phyloP scores from a whole-genome alignment of 2,797 vertebrate species.

The Chloroceryle amazona region DNA sequence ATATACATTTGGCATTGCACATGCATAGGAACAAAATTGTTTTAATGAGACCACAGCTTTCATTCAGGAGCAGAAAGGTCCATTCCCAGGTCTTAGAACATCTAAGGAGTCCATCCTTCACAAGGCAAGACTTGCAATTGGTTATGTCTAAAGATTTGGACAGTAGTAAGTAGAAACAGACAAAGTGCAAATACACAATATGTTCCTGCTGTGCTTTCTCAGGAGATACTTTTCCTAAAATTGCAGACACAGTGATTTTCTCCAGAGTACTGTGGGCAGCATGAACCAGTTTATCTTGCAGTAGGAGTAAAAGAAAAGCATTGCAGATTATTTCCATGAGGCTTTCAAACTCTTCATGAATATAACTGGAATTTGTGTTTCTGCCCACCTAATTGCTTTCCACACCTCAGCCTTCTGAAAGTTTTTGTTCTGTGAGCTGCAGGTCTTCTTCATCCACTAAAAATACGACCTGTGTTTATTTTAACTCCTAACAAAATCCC shows the following conservation, averaged over 20 bases:
- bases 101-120: neutral
- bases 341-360: neutral
- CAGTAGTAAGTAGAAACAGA: neutral
- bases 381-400: neutral
- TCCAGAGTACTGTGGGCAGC: neutral
- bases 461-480: neutral
- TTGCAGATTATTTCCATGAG: neutral
- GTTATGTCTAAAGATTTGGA: neutral
- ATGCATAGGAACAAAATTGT: neutral
- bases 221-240: neutral
- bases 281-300: conserved; percentile 2
- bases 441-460: neutral
- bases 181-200: neutral
- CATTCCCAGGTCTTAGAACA: neutral
- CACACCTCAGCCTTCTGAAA: neutral
- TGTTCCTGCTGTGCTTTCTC: neutral
- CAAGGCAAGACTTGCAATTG: neutral
- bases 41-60: neutral
- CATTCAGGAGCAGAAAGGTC: neutral
- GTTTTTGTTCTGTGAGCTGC: neutral
- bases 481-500: neutral
- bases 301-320: neutral
- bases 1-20: neutral
- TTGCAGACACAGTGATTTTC: neutral
- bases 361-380: neutral